phyloP scores from a whole-genome alignment of 2,888 invertebrate genomes.

The Heteropelma amictum region DNA sequence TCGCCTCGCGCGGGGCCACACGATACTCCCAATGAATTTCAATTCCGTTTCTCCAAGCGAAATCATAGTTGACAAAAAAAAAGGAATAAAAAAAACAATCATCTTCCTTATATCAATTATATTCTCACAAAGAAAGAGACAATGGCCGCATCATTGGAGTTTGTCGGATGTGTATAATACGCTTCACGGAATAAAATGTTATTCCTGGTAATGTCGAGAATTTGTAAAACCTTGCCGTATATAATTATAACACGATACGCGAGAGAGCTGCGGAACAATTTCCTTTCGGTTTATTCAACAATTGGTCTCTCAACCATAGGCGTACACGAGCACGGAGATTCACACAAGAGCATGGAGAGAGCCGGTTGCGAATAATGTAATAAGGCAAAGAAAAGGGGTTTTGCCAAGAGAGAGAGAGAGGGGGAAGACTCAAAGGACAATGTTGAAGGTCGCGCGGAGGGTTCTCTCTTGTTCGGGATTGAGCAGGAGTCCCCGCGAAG shows the following conservation, averaged over 20 bases:
- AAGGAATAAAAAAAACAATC: background rate
- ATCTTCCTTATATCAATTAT: slow-evolving; percentile 15
- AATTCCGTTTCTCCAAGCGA: slow-evolving; percentile 12
- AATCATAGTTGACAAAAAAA: slow-evolving; percentile 1
- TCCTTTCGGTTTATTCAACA: slow-evolving; percentile 40
- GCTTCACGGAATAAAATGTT: slow-evolving; percentile 20
- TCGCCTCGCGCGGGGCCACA: slow-evolving; percentile 12
- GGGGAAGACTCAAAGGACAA: slow-evolving; percentile 30
- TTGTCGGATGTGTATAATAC: background rate
- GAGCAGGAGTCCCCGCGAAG: slow-evolving; percentile 39
- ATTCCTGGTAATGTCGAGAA: slow-evolving; percentile 20
- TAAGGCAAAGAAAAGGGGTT: slow-evolving; percentile 44
- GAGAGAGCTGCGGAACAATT: slow-evolving; percentile 8
- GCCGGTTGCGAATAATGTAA: slow-evolving; percentile 46
- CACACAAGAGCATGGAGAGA: background rate
- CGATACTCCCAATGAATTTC: slow-evolving; percentile 12
- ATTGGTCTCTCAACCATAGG: slow-evolving; percentile 2
- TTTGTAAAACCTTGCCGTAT: slow-evolving; percentile 20
- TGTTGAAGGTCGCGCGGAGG: slow-evolving; percentile 44
- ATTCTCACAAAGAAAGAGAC: slow-evolving; percentile 20
- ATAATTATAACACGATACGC: slow-evolving; percentile 42
- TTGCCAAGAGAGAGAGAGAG: background rate
- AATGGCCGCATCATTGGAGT: background rate
- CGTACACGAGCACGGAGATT: background rate
- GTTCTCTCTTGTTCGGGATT: slow-evolving; percentile 8